Evolutionary conservation across 2,888 invertebrate genomes (phyloP).

Genomic region (Phalangium opilio): DNA sequence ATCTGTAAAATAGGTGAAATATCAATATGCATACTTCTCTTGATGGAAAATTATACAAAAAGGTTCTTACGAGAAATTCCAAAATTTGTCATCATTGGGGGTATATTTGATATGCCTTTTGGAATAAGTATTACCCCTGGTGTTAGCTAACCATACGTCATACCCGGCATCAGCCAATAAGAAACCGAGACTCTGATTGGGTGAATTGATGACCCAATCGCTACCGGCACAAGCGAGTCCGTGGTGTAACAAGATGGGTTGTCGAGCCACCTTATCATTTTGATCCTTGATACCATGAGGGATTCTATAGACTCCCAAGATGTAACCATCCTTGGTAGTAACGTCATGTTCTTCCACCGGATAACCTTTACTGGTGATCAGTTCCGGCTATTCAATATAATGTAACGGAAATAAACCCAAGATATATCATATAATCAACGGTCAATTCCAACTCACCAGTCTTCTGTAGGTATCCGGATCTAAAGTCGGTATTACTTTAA

Average conservation of each 20-base stretch:
- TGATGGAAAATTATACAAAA: no score
- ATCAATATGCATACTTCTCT: no score
- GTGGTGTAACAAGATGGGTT: conserved; percentile 32
- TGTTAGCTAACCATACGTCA: conserved; percentile 40
- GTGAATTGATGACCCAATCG: conserved; percentile 31
- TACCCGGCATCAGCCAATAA: conserved; percentile 27
- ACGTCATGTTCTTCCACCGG: conserved; percentile 17
- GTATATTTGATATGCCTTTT: conserved; percentile 29
- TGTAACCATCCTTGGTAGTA: conserved; percentile 17
- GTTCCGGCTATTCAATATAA: conserved; percentile 10
- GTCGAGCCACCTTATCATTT: background rate
- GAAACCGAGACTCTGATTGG: conserved; percentile 29
- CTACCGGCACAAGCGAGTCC: conserved; percentile 30
- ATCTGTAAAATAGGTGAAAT: conserved; percentile 39
- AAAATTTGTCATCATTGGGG: conserved; percentile 29
- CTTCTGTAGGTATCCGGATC: no score
- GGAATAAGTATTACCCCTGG: conserved; percentile 36
- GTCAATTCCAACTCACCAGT: no score
- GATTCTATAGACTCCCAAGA: conserved; percentile 15
- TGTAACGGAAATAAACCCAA: no score
- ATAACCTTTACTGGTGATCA: conserved; percentile 17
- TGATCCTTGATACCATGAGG: conserved; percentile 2
- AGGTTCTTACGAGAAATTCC: conserved; percentile 31
- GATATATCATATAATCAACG: no score
- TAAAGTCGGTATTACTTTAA: no score